Conservation (phyloP, 2,113 vertebrate species). For the Bubalus kerabau region DNA sequence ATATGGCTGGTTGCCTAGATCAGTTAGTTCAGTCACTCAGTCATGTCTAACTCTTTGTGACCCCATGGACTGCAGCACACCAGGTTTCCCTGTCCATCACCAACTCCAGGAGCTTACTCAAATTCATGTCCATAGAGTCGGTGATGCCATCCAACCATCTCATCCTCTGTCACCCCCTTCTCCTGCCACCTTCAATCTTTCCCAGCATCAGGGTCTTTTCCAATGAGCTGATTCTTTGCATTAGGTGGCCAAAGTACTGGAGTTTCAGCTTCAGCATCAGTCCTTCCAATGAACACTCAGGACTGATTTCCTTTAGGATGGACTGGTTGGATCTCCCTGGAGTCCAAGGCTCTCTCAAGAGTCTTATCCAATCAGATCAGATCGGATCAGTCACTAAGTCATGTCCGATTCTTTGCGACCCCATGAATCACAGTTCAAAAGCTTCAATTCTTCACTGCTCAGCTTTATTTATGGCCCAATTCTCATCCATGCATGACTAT, state of each 20-base stretch:
- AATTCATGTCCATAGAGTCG: rapidly evolving
- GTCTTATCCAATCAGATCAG: neutral
- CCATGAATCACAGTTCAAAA: neutral
- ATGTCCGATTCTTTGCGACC: too few species aligned
- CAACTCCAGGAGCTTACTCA: neutral
- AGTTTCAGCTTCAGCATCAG: neutral
- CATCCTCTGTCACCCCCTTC: neutral
- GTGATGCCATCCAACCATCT: neutral
- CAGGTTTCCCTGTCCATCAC: neutral
- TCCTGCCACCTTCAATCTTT: neutral
- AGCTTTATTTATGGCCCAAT: neutral
- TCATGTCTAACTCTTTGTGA: neutral
- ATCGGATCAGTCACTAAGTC: too few species aligned
- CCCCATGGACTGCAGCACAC: rapidly evolving
- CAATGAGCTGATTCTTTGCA: rapidly evolving
- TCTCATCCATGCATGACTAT: neutral
- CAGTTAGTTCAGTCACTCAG: neutral
- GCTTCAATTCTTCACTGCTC: neutral
- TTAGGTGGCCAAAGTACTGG: neutral
- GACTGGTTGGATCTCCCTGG: neutral
- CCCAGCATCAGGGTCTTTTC: neutral
- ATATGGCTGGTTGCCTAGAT: neutral
- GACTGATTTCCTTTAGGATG: neutral
- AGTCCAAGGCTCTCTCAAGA: neutral
- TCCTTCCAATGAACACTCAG: neutral